Evolutionary conservation across 2,113 vertebrate genomes (phyloP), one percentile per base, ranked within the genome.

Genomic region (Anser brachyrhynchus): DNA sequence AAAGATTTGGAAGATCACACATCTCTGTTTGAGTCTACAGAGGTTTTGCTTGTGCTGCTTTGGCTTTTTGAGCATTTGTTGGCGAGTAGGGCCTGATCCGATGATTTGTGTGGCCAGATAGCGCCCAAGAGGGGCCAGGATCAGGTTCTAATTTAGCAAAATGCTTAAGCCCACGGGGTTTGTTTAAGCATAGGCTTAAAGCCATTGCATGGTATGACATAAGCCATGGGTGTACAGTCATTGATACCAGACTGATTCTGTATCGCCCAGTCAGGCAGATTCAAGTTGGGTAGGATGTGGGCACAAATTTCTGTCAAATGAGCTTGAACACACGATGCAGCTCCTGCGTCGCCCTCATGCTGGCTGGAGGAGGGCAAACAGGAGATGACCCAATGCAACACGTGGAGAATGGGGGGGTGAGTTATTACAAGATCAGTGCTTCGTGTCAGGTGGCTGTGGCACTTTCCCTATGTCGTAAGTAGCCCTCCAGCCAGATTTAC

Each of bases 171-270:
- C 28, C 12, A 8, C 46, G 77, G 70, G 6, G 25, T 89, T 95
- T 72, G 86, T 84, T 97, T 96, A 94, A 93, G 92, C 3, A 9
- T 37, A 70, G 73, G 31, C 66, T 93, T 95, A 86, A 94, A 96
- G 90, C 82, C 39, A 9, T 67, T 84, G 65, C 57, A 7, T 64
- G 72, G 6, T 86, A 35, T 80, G 93, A 61, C 23, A 10, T 77
- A 84, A 92, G 46, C 79, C 10, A 28, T 46, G 64, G 59, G 33
- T 71, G 54, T 94, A 10, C 64, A 44, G n/a, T 61, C 58, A 29
- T 83, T 77, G 67, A 35, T 13, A 71, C 52, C 52, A 89, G 62
- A 25, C 58, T 73, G 44, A 31, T 83, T 83, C 49, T 87, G 26
- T 69, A 37, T 85, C 43, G 41, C 29, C 22, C 33, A 12, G 80